Base-by-base conservation (phyloP, 1,140 invertebrate genomes). In the Frieseomelitta varia region DNA sequence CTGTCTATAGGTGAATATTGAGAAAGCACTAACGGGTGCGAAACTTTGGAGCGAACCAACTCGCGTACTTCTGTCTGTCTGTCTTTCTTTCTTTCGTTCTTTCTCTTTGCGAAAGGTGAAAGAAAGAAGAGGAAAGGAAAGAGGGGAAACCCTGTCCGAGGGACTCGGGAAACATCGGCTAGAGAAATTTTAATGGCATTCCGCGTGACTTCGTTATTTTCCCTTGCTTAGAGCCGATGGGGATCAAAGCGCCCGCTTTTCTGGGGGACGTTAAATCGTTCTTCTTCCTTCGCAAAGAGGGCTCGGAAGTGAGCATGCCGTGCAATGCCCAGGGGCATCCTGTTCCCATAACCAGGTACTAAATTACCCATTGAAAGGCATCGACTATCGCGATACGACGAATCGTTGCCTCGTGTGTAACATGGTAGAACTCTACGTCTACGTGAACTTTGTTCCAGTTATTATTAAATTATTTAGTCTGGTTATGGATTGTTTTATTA, bases 241-340 rank as follows among this genome's bases (percentile, higher is more conserved):
- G 93, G 14, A 93, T 90, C 75, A 94, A 94, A 85, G 90, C 91
- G 10, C 93, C 93, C 12, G 91, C 93, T 77, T 93, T 93, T 86
- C 88, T 92, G 2, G 93, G 93, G 72, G 93, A 93, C 58, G 91
- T 93, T 30, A 93, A 92, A 71, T 88, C 93, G 72, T 93, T 92
- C 77, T 87, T 87, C 67, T 82, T 90, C 77, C 39, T 80, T 68
- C 88, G 79, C 30, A 87, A 85, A 30, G 78, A 63, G 90, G 82
- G 91, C 74, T 82, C 88, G 90, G 79, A 91, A 91, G 85, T 87
- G 84, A 87, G 88, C 92, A 78, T 97, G 87, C 87, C 96, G 55
- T 97, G 97, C 92, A 96, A 96, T 75, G 96, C 96, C 80, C 97
- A 97, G 95, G 97, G 95, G 79, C 97, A 96, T 93, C 97, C 97